Evolutionary conservation across 2,888 invertebrate species (phyloP).

Genomic region (Mesoligia furuncula): DNA sequence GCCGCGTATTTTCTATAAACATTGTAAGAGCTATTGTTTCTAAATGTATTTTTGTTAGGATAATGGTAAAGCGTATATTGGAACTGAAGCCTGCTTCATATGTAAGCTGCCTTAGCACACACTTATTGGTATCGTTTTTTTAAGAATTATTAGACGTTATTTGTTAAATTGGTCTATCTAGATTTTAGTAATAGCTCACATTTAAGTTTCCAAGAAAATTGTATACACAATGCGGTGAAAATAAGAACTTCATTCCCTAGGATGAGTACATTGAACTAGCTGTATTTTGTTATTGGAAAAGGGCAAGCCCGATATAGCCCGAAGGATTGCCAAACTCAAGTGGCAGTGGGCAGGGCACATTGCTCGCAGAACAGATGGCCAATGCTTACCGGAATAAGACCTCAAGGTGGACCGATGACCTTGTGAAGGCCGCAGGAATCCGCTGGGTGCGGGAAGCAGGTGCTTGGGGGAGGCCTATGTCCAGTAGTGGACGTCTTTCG

Average conservation of each 20-base stretch:
- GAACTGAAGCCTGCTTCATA: conserved; percentile 22
- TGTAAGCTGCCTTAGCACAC: conserved; percentile 39
- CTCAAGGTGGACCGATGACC: too few species aligned
- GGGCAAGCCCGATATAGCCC: too few species aligned
- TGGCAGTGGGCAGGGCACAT: too few species aligned
- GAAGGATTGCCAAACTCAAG: too few species aligned
- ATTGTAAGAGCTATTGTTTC: conserved; percentile 34
- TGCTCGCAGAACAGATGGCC: too few species aligned
- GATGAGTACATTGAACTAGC: conserved; percentile 1
- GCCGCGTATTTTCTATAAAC: conserved; percentile 24
- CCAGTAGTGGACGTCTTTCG: too few species aligned
- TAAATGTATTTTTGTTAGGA: conserved; percentile 16
- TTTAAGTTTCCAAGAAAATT: conserved; percentile 9
- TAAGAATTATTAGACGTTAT: conserved; percentile 1
- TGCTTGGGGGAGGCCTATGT: too few species aligned
- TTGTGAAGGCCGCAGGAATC: too few species aligned
- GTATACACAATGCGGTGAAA: conserved; percentile 9
- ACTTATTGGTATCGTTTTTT: neutral
- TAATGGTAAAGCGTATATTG: conserved; percentile 43
- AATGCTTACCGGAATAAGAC: too few species aligned
- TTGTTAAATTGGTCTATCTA: conserved; percentile 34
- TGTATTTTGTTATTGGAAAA: neutral
- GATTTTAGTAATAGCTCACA: conserved; percentile 16
- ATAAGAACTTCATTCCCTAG: neutral
- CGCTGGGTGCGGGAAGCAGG: too few species aligned